Percentiles rank a stretch among this genome's conserved stretches.
phyloP scores from a whole-genome alignment of 2,888 invertebrate species.

The Craniophora ligustri region DNA sequence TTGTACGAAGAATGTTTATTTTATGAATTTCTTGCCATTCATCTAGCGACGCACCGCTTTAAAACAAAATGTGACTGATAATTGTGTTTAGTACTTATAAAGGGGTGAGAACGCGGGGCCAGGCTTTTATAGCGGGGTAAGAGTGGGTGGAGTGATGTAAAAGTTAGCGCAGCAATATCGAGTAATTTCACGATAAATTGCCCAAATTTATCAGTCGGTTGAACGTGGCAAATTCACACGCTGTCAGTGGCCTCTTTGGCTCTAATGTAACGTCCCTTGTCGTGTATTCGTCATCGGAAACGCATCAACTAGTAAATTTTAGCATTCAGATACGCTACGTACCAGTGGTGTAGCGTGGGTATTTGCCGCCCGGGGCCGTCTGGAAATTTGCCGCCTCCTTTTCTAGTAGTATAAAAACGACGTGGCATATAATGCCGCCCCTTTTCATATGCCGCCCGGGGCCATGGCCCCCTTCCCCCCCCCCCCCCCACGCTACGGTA shows the following conservation, averaged over 20 bases:
- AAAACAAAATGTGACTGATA: constrained; percentile 22
- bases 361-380: too few relatives aligned
- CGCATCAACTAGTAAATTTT: constrained; percentile 50
- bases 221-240: constrained; percentile 68
- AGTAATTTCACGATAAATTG: constrained; percentile 76
- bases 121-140: constrained; percentile 31
- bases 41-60: constrained; percentile 21
- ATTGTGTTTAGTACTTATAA: constrained; percentile 29
- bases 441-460: too few relatives aligned
- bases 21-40: constrained; percentile 40
- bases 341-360: too few relatives aligned
- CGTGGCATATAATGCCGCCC: too few relatives aligned
- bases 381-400: too few relatives aligned
- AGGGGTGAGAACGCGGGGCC: constrained; percentile 25
- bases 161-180: constrained; percentile 64
- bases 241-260: constrained; percentile 42
- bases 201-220: constrained; percentile 72
- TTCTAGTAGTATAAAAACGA: too few relatives aligned
- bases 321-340: too few relatives aligned
- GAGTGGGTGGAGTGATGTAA: constrained; percentile 45
- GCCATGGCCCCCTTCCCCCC: too few relatives aligned
- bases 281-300: constrained; percentile 60
- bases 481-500: too few relatives aligned
- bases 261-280: constrained; percentile 58
- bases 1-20: constrained; percentile 46